Conservation (phyloP, 2,888 invertebrate genomes). For the Alviniconcha strummeri region DNA sequence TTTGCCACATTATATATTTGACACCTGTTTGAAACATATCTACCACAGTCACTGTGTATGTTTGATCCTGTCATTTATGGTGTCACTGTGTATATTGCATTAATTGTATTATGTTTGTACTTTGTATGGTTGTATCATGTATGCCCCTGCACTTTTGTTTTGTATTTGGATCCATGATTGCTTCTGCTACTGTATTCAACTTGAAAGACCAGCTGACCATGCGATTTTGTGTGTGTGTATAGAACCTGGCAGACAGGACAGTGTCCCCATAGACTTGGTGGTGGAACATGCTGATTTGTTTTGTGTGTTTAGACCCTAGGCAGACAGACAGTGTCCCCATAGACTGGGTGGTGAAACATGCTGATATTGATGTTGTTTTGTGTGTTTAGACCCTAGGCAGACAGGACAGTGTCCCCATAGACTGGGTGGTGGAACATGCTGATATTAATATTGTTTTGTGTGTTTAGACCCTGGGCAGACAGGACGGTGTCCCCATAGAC, state of each 20-base stretch:
- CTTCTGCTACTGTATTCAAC: background rate
- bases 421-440: conserved; percentile 82
- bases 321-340: conserved; percentile 93
- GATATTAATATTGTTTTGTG: background rate
- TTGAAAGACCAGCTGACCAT: background rate
- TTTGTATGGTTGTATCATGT: too few relatives aligned
- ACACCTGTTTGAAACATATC: background rate
- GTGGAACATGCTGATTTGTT: conserved; percentile 79
- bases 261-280: conserved; percentile 97
- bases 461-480: conserved; percentile 91
- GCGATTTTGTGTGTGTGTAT: background rate
- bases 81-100: too few relatives aligned
- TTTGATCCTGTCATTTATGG: background rate
- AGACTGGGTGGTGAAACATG: conserved; percentile 95
- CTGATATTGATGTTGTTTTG: background rate
- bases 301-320: conserved; percentile 86
- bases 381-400: background rate
- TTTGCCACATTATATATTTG: background rate
- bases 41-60: background rate
- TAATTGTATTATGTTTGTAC: too few relatives aligned
- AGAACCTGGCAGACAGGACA: conserved; percentile 41
- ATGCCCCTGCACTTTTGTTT: too few relatives aligned
- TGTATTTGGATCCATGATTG: too few relatives aligned
- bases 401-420: conserved; percentile 84
- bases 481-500: conserved; percentile 93